Percentiles rank a stretch among this genome's conserved stretches.
phyloP scores from a whole-genome alignment of 2,888 invertebrate species.

The Eutolmus rufibarbis region DNA sequence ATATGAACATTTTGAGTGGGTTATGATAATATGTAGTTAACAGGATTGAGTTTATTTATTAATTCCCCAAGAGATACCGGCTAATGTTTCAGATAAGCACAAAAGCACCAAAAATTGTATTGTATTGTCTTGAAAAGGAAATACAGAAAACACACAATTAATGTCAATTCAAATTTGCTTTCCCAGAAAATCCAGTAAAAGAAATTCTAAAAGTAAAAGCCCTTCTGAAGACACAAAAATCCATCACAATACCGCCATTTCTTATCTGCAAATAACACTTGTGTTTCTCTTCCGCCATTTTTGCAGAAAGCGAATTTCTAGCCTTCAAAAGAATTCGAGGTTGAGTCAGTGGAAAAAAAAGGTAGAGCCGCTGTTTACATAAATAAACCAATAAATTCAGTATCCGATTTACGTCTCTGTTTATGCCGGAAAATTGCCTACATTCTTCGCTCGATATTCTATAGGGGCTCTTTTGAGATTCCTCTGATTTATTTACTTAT shows the following conservation, averaged over 20 bases:
- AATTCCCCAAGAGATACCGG: neutral
- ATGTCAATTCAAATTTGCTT: neutral
- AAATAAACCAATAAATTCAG: slow-evolving; percentile 26
- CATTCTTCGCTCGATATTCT: neutral
- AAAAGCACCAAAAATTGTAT: neutral
- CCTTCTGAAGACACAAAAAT: neutral
- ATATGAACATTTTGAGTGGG: neutral
- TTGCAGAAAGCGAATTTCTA: neutral
- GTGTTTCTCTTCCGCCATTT: neutral
- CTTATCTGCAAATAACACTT: slow-evolving; percentile 10
- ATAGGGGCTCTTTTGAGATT: neutral
- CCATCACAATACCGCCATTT: neutral
- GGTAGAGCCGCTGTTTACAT: slow-evolving; percentile 11
- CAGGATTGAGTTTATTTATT: neutral
- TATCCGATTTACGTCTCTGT: slow-evolving; percentile 29
- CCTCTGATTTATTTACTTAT: slow-evolving; percentile 20
- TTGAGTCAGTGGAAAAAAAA: neutral
- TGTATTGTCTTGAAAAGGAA: neutral
- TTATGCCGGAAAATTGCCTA: slow-evolving; percentile 19
- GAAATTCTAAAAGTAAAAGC: neutral
- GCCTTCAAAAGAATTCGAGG: neutral
- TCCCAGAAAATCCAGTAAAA: neutral
- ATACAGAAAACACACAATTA: neutral
- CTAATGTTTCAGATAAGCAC: neutral
- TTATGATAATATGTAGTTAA: neutral